Percentiles rank a stretch among this genome's conserved stretches.
phyloP scores from a whole-genome alignment of 1,140 invertebrate genomes.

The Bathynomus jamesi region DNA sequence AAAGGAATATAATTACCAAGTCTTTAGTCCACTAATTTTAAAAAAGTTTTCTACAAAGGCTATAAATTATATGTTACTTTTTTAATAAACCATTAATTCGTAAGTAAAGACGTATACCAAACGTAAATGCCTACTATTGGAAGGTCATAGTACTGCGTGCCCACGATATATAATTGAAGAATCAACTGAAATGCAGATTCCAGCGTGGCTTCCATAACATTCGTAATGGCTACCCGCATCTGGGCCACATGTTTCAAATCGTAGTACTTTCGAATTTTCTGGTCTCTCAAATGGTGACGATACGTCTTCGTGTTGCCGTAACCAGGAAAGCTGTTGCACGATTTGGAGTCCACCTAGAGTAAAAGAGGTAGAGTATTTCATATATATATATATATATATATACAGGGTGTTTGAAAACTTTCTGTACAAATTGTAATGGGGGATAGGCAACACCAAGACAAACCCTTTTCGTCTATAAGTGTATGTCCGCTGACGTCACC shows the following conservation, averaged over 20 bases:
- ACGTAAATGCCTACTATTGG: no score
- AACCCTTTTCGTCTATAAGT: no score
- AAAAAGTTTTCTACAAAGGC: no score
- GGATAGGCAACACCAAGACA: no score
- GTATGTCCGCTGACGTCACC: no score
- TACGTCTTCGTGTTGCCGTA: conserved; percentile 33
- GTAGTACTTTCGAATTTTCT: conserved; percentile 36
- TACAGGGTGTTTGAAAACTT: no score
- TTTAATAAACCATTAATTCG: no score
- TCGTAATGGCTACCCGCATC: conserved; percentile 36
- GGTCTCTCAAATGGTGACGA: conserved; percentile 31
- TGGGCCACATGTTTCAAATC: conserved; percentile 36
- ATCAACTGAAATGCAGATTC: conserved; percentile 36
- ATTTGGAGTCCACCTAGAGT: conserved; percentile 33
- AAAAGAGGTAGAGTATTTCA: background rate
- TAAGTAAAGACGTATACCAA: no score
- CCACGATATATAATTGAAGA: conserved; percentile 34
- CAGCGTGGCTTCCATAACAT: conserved; percentile 36
- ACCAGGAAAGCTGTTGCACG: conserved; percentile 24
- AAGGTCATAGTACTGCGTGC: conserved; percentile 29
- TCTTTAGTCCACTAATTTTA: no score
- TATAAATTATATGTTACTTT: no score
- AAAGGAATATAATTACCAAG: no score
- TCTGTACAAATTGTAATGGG: no score
- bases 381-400: background rate